phyloP scores from a whole-genome alignment of 2,797 vertebrate genomes.

The Molossus alvarezi region DNA sequence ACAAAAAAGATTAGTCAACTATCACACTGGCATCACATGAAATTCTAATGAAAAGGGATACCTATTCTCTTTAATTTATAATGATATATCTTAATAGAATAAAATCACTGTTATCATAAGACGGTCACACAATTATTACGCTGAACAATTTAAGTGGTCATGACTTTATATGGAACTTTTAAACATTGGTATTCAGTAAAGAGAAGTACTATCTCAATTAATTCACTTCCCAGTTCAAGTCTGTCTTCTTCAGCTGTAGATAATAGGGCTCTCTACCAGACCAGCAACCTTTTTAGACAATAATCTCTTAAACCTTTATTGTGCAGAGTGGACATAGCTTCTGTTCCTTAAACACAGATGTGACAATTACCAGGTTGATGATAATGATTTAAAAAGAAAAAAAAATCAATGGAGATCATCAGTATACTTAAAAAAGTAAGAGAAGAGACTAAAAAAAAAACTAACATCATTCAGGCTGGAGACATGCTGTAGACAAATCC shows the following conservation, averaged over 20 bases:
- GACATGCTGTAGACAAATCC: not conserved
- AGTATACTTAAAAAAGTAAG: not conserved
- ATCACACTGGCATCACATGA: conserved; percentile 44
- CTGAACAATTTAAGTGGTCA: conserved; percentile 7
- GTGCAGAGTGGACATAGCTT: not conserved
- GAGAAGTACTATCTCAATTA: not conserved
- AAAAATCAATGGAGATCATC: not conserved
- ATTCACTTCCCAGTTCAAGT: conserved; percentile 9
- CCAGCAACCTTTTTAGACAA: conserved; percentile 34
- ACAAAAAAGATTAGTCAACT: conserved; percentile 68
- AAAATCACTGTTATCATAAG: conserved; percentile 61
- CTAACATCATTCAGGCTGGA: not conserved
- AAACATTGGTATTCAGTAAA: conserved; percentile 18
- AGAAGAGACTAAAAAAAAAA: conserved; percentile 17
- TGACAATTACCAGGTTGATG: not conserved
- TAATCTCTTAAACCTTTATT: conserved; percentile 20
- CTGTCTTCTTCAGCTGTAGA: conserved; percentile 26
- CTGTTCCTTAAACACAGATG: not conserved
- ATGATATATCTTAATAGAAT: conserved; percentile 69
- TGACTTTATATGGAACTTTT: conserved; percentile 18
- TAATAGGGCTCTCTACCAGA: not conserved
- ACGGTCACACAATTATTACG: not conserved
- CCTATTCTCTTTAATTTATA: conserved; percentile 77
- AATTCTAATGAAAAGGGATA: conserved; percentile 82
- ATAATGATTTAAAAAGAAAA: not conserved